These are phyloP conservation scores for Gadus chalcogrammus DNA, from an alignment of 2,113 vertebrate genomes.

Conservation along the genomic window DNA sequence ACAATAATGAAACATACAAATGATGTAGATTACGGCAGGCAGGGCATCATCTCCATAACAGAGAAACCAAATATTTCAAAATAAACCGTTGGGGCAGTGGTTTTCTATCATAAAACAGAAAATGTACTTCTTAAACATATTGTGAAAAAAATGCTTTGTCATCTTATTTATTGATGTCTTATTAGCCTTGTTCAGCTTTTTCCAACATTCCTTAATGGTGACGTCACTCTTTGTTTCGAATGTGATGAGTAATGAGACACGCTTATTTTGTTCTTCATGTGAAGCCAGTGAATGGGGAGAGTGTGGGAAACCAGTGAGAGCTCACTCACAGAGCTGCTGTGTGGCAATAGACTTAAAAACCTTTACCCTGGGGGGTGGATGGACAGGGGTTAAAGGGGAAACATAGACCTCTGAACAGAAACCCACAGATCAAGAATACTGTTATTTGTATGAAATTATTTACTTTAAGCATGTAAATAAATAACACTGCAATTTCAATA, in stretches of 20 bases:
- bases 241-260: constrained; percentile 43
- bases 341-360: constrained; percentile 29
- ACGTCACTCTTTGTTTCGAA: background rate
- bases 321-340: constrained; percentile 20
- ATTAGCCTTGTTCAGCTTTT: background rate
- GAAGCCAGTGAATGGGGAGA: constrained; percentile 20
- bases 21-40: background rate
- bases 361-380: constrained; percentile 4
- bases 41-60: background rate
- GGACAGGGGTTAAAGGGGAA: background rate
- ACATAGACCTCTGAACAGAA: background rate
- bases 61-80: background rate
- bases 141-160: background rate
- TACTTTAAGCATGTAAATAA: too few relatives aligned
- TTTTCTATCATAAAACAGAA: background rate
- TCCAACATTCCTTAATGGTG: too few relatives aligned
- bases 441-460: too few relatives aligned
- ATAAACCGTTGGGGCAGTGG: background rate
- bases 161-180: background rate
- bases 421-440: too few relatives aligned
- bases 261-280: constrained; percentile 36
- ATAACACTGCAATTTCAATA: too few relatives aligned
- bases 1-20: background rate
- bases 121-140: background rate
- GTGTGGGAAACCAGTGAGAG: constrained; percentile 47